phyloP scores from a whole-genome alignment of 1,140 invertebrate species.

The Harlomillsia oculata region DNA sequence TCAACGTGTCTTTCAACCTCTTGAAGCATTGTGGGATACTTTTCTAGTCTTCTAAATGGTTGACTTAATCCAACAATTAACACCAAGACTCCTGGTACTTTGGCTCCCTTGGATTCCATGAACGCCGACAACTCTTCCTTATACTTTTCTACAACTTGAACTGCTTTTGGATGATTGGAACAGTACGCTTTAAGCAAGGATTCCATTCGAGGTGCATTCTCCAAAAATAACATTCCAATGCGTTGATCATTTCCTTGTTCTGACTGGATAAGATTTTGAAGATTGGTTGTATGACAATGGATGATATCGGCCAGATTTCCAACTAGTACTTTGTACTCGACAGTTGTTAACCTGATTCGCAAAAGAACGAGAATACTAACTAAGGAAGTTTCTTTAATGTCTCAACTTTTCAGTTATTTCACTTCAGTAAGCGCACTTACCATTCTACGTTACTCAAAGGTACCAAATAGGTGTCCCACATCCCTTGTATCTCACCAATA shows the following conservation, averaged over 20 bases:
- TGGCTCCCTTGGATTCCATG: slow-evolving; percentile 74
- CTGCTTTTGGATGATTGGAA: slow-evolving; percentile 81
- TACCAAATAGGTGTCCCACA: slow-evolving; percentile 71
- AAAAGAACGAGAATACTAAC: background rate
- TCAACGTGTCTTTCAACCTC: slow-evolving; percentile 90
- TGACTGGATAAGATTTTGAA: slow-evolving; percentile 66
- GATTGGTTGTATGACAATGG: slow-evolving; percentile 62
- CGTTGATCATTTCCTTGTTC: slow-evolving; percentile 64
- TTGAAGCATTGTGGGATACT: slow-evolving; percentile 86
- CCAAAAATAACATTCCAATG: slow-evolving; percentile 83
- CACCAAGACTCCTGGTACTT: slow-evolving; percentile 66
- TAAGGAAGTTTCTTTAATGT: slow-evolving; percentile 36
- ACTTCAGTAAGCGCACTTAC: too few relatives aligned
- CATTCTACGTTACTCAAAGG: slow-evolving; percentile 72
- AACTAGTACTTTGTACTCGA: slow-evolving; percentile 74
- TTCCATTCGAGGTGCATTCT: slow-evolving; percentile 75
- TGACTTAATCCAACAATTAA: slow-evolving; percentile 85
- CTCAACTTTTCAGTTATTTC: slow-evolving; percentile 4
- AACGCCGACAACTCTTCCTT: slow-evolving; percentile 75
- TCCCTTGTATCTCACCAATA: slow-evolving; percentile 73
- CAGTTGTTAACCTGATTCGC: slow-evolving; percentile 57
- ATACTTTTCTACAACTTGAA: slow-evolving; percentile 79
- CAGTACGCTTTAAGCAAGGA: slow-evolving; percentile 79
- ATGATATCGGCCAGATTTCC: slow-evolving; percentile 82
- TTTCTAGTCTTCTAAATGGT: slow-evolving; percentile 87